phyloP scores from a whole-genome alignment of 2,888 invertebrate genomes.

The Blera fallax region DNA sequence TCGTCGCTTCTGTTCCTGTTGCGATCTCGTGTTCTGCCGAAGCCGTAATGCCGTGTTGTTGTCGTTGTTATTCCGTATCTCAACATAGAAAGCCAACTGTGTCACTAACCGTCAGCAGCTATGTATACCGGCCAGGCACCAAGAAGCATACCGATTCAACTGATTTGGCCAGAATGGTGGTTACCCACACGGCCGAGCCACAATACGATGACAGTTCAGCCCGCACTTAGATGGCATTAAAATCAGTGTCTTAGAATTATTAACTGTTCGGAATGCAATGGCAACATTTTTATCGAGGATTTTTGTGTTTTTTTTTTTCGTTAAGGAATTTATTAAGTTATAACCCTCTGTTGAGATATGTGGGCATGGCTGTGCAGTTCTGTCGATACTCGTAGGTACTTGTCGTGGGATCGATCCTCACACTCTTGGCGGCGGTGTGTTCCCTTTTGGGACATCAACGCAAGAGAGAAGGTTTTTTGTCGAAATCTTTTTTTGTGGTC shows the following conservation, averaged over 20 bases:
- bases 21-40: slow-evolving; percentile 63
- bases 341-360: slow-evolving; percentile 43
- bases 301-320: neutral
- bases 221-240: slow-evolving; percentile 66
- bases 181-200: slow-evolving; percentile 11
- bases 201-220: slow-evolving; percentile 60
- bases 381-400: neutral
- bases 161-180: slow-evolving; percentile 64
- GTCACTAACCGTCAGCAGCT: slow-evolving; percentile 58
- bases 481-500: slow-evolving; percentile 38
- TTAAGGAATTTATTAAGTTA: slow-evolving; percentile 65
- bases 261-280: slow-evolving; percentile 64
- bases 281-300: slow-evolving; percentile 17
- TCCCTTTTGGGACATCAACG: neutral
- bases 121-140: slow-evolving; percentile 11
- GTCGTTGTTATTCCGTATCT: slow-evolving; percentile 66
- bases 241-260: slow-evolving; percentile 67
- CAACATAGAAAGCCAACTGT: slow-evolving; percentile 66
- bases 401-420: slow-evolving; percentile 32
- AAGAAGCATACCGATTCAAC: slow-evolving; percentile 64
- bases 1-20: slow-evolving; percentile 72
- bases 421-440: neutral
- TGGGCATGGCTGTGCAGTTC: slow-evolving; percentile 18
- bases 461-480: neutral
- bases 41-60: slow-evolving; percentile 58